Evolutionary conservation across 1,140 invertebrate species (phyloP).

Genomic region (Bombus polaris): DNA sequence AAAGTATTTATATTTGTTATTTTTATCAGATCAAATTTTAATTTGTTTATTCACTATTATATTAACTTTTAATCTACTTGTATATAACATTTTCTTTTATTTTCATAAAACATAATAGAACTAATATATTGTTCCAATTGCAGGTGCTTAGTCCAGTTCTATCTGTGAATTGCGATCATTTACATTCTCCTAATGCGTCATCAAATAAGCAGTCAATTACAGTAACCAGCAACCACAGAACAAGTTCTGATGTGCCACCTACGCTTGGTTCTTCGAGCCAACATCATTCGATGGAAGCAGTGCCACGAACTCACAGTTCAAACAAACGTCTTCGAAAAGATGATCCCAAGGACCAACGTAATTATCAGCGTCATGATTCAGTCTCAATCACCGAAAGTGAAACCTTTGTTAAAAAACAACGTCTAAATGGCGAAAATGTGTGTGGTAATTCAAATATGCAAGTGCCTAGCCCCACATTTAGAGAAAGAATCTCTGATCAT

Average conservation of each 20-base stretch:
- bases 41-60: no score
- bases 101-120: background rate
- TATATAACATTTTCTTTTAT: background rate
- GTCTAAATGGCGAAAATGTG: conserved; percentile 80
- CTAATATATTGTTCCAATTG: conserved; percentile 26
- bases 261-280: conserved; percentile 71
- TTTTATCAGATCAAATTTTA: no score
- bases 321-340: conserved; percentile 86
- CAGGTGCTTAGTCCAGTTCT: conserved; percentile 79
- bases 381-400: conserved; percentile 61
- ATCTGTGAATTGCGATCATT: conserved; percentile 78
- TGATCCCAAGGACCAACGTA: conserved; percentile 58
- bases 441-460: conserved; percentile 78
- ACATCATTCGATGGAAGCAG: conserved; percentile 80
- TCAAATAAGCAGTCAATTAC: conserved; percentile 73
- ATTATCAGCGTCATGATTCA: conserved; percentile 39
- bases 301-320: conserved; percentile 85
- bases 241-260: conserved; percentile 70
- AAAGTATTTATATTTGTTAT: no score
- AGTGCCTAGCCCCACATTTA: conserved; percentile 80
- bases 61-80: no score
- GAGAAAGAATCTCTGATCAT: conserved; percentile 62
- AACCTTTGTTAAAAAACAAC: conserved; percentile 72
- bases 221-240: conserved; percentile 72
- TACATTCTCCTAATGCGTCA: conserved; percentile 77